phyloP scores from a whole-genome alignment of 2,888 invertebrate genomes.

The Cephonodes hylas region DNA sequence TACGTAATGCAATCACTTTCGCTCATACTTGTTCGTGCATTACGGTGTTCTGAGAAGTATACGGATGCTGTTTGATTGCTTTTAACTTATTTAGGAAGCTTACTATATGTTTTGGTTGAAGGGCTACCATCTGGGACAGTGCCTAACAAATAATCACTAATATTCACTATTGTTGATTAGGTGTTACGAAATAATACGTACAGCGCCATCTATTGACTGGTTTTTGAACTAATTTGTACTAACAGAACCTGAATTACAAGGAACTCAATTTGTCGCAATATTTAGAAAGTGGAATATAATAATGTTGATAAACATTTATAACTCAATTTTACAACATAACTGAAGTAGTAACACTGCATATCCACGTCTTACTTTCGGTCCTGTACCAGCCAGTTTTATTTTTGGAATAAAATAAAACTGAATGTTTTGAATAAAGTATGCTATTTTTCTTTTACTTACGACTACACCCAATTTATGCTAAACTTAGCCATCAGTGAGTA shows the following conservation, averaged over 20 bases:
- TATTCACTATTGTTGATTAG: not conserved
- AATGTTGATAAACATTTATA: not conserved
- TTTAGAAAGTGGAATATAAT: not conserved
- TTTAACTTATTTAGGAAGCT: not conserved
- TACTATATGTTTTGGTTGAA: not conserved
- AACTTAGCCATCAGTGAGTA: too few species aligned
- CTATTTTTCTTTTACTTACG: too few species aligned
- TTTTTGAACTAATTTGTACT: not conserved
- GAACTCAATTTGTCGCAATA: not conserved
- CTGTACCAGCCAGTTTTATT: too few species aligned
- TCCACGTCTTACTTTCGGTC: too few species aligned
- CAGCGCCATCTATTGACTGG: not conserved
- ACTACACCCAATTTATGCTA: too few species aligned
- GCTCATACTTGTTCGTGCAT: not conserved
- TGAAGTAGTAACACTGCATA: too few species aligned
- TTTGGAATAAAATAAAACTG: too few species aligned
- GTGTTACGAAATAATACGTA: not conserved
- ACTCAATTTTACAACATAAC: not conserved
- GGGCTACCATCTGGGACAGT: not conserved
- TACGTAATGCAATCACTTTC: conserved; percentile 2
- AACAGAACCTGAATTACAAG: not conserved
- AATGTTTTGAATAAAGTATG: too few species aligned
- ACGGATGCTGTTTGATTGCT: not conserved
- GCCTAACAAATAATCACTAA: not conserved
- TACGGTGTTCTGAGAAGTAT: too few species aligned